Percentiles rank a stretch among this genome's conserved stretches.
phyloP scores from a whole-genome alignment of 2,113 vertebrate genomes.

The Boulengeromyrus knoepffleri region DNA sequence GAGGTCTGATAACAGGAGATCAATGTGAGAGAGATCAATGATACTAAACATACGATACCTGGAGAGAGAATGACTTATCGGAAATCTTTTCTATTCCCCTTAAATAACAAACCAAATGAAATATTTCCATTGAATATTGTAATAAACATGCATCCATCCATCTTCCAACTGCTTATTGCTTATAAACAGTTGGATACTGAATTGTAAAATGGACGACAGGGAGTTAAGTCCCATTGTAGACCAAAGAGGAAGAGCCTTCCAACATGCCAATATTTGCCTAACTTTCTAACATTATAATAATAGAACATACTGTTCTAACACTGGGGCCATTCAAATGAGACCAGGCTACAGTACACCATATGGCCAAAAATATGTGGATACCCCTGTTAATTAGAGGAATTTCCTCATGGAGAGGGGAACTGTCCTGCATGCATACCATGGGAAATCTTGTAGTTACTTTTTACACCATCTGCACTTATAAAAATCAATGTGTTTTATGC shows the following conservation, averaged over 20 bases:
- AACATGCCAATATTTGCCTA: too few species aligned
- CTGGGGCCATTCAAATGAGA: too few species aligned
- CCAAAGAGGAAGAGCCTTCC: too few species aligned
- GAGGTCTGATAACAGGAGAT: neutral
- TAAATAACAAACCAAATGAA: neutral
- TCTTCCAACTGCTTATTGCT: neutral
- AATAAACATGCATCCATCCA: neutral
- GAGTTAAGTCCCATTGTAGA: too few species aligned
- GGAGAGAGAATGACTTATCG: neutral
- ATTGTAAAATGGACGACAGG: neutral
- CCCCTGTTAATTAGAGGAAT: too few species aligned
- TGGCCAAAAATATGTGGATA: too few species aligned
- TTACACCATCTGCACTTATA: too few species aligned
- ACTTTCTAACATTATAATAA: too few species aligned
- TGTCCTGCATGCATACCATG: neutral
- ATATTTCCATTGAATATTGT: neutral
- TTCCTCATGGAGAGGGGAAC: neutral
- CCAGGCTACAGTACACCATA: too few species aligned
- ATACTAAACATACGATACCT: neutral
- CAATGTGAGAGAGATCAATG: neutral
- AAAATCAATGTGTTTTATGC: too few species aligned
- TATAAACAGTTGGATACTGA: neutral
- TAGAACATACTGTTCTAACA: too few species aligned
- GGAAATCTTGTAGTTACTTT: neutral
- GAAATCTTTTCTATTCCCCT: neutral